A percentile compares a stretch with the other conserved stretches of the same genome.
These are phyloP conservation scores for Schizaphis graminum DNA, from an alignment of 2,888 invertebrate genomes.

Conservation along the genomic window DNA sequence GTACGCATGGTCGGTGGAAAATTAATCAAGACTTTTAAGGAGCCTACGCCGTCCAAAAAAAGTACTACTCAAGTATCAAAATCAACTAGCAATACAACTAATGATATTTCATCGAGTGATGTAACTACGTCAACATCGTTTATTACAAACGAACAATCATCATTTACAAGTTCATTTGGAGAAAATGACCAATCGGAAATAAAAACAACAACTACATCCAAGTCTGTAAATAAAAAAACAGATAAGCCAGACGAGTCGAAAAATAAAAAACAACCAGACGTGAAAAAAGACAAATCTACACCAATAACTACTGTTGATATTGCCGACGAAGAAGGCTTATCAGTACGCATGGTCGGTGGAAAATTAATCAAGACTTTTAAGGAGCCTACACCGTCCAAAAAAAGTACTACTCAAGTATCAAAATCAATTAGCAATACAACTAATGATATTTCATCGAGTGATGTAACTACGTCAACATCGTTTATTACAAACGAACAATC, in stretches of 20 bases:
- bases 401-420: no score
- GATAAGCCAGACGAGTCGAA: no score
- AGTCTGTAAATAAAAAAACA: no score
- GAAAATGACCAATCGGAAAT: neutral
- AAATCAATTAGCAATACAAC: no score
- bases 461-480: no score
- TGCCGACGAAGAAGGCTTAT: slow-evolving; percentile 27
- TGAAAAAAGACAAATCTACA: neutral
- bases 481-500: neutral
- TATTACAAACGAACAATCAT: neutral
- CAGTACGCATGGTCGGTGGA: slow-evolving; percentile 66
- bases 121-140: no score
- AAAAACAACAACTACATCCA: no score
- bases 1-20: slow-evolving; percentile 68
- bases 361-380: no score
- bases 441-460: no score
- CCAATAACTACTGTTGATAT: neutral
- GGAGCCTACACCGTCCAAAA: no score
- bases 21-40: slow-evolving; percentile 66
- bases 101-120: neutral
- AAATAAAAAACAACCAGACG: neutral
- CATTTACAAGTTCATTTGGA: slow-evolving; percentile 3
- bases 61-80: neutral
- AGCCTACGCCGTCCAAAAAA: neutral
- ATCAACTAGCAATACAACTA: neutral